phyloP scores from a whole-genome alignment of 2,113 vertebrate species.

The Rhinoptilus africanus region DNA sequence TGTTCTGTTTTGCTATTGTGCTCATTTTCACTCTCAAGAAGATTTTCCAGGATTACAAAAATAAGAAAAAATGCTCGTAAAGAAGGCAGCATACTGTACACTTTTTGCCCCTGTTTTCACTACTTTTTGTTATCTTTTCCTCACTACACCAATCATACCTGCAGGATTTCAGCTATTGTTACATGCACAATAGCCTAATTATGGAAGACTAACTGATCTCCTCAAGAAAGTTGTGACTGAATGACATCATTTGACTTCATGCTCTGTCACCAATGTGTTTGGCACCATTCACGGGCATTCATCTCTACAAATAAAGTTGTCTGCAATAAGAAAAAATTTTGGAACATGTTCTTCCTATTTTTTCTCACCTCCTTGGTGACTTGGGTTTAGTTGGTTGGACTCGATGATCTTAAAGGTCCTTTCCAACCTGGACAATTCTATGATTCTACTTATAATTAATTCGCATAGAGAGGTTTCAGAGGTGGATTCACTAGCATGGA shows the following conservation, averaged over 20 bases:
- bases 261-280: neutral
- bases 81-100: neutral
- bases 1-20: constrained; percentile 4
- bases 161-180: neutral
- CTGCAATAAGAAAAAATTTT: neutral
- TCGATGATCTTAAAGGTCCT: neutral
- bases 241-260: neutral
- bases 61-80: neutral
- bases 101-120: neutral
- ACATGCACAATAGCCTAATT: neutral
- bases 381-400: neutral
- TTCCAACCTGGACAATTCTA: neutral
- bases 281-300: neutral
- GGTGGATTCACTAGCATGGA: neutral
- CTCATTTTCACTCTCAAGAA: neutral
- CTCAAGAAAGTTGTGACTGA: neutral
- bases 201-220: neutral
- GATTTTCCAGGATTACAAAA: neutral
- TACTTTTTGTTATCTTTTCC: neutral
- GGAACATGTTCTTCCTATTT: neutral
- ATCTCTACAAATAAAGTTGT: neutral
- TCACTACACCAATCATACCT: neutral
- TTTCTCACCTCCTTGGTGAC: neutral
- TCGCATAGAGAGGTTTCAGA: neutral
- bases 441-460: neutral